Base-by-base conservation (phyloP, 2,113 vertebrate species). In the Xenopus borealis region DNA sequence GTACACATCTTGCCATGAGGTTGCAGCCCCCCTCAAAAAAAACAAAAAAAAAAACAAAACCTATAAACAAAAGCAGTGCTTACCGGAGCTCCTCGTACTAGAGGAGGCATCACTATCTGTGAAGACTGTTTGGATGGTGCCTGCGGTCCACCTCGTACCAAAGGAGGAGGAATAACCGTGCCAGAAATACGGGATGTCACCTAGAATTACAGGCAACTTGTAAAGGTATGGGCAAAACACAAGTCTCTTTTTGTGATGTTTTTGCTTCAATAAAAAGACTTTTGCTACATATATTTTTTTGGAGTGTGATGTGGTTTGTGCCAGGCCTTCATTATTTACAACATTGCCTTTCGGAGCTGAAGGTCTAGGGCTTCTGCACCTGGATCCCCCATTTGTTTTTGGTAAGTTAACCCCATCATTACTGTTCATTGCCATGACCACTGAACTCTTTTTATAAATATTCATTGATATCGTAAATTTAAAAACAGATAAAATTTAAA, bases 51-150 rank as follows among this genome's bases (percentile, higher is more conserved):
- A 82, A 81, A 69, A 1, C 1, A 0, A 50, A 50, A n/a, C 7
- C 3, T n/a, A 16, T 7, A 0, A 17, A 16, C 5, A 1, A 27
- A n/a, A 1, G 33, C 33, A 40, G 3, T 40, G 27, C 86, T 84
- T 61, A 99, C 97, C 94, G 97, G 97, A 0, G 96, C 95, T 63
- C 96, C 96, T 85, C 97, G 88, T 80, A 98, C 95, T 12, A 98
- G 86, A 0, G 95, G 94, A 0, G 96, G 96, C 97, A 98, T 98
- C 63, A 95, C 93, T 13, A 95, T 94, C 84, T 97, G 95, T 0
- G 95, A 86, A 84, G 86, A 94, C 50, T 94, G 85, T 78, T 98
- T 98, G 19, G 94, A 87, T 19, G 91, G 91, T 20, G 88, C 55
- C 80, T 96, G 96, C 69, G 96, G 93, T 13, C 95, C 97, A 8